Conservation (phyloP, 2,113 vertebrate genomes). For the Coryphaenoides rupestris region DNA sequence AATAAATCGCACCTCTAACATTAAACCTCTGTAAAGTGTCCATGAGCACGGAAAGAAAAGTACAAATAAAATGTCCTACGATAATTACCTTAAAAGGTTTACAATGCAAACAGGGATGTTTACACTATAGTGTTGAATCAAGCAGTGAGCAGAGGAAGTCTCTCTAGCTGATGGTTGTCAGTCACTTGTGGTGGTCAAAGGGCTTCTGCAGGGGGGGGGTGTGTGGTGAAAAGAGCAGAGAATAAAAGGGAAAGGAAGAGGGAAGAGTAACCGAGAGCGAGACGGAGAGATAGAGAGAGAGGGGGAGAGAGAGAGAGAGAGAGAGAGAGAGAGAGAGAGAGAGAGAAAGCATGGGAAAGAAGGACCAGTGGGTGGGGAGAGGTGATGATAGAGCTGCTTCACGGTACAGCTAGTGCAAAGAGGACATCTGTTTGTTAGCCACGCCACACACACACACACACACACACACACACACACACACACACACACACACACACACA, state of each 20-base stretch:
- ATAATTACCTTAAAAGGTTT: too few relatives aligned
- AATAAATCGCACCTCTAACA: too few relatives aligned
- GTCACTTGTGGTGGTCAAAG: background rate
- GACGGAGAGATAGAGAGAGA: background rate
- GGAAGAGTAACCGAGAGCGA: background rate
- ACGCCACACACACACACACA: conserved; percentile 12
- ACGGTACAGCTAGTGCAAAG: conserved; percentile 47
- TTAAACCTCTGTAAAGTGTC: too few relatives aligned
- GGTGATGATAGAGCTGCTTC: conserved; percentile 48
- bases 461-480: conserved; percentile 1
- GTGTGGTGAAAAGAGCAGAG: background rate
- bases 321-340: conserved; percentile 16
- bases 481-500: conserved; percentile 8
- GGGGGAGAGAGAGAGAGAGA: background rate
- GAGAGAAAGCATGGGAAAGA: conserved; percentile 33
- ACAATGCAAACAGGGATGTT: too few relatives aligned
- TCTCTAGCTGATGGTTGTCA: background rate
- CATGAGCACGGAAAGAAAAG: too few relatives aligned
- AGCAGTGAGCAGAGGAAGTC: background rate
- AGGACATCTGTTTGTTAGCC: conserved; percentile 49
- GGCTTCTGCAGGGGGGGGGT: too few relatives aligned
- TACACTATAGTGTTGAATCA: too few relatives aligned
- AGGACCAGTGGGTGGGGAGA: conserved; percentile 35
- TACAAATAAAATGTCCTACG: too few relatives aligned
- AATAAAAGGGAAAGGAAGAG: background rate